A percentile compares a stretch with the other conserved stretches of the same genome.
Conservation (phyloP, 2,888 invertebrate genomes). For the Xanthorhoe designata region DNA sequence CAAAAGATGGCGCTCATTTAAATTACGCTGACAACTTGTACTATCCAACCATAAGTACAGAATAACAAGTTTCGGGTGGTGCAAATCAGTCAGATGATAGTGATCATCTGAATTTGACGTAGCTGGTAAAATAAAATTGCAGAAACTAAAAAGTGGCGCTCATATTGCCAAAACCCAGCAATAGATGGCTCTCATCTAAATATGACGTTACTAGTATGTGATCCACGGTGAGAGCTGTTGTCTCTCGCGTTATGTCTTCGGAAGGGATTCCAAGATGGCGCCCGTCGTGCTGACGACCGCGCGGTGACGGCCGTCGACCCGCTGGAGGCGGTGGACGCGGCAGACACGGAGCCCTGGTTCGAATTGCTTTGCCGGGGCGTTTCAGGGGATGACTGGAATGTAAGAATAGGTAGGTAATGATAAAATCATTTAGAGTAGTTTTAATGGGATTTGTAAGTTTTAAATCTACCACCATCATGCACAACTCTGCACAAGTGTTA, state of each 20-base stretch:
- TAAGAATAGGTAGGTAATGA: neutral
- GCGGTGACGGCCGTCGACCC: constrained; percentile 71
- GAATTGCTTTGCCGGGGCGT: constrained; percentile 68
- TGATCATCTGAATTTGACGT: too few species aligned
- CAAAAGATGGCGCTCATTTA: neutral
- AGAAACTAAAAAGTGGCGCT: constrained; percentile 13
- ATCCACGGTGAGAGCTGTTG: constrained; percentile 69
- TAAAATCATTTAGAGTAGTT: too few species aligned
- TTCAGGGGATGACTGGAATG: constrained; percentile 60
- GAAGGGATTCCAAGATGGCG: constrained; percentile 91
- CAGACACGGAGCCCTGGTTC: constrained; percentile 79
- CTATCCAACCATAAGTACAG: too few species aligned
- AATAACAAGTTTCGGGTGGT: too few species aligned
- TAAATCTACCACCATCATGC: too few species aligned
- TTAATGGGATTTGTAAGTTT: neutral
- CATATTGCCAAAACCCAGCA: constrained; percentile 20
- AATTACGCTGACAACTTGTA: neutral
- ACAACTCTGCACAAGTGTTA: too few species aligned
- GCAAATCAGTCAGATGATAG: too few species aligned
- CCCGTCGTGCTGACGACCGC: constrained; percentile 74
- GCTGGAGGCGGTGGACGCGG: constrained; percentile 76
- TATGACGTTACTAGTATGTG: constrained; percentile 84
- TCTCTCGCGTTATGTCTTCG: constrained; percentile 85
- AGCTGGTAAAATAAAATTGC: too few species aligned
- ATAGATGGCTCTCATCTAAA: constrained; percentile 73